Evolutionary conservation across 2,797 vertebrate genomes (phyloP).

Genomic region (Phataginus tricuspis): DNA sequence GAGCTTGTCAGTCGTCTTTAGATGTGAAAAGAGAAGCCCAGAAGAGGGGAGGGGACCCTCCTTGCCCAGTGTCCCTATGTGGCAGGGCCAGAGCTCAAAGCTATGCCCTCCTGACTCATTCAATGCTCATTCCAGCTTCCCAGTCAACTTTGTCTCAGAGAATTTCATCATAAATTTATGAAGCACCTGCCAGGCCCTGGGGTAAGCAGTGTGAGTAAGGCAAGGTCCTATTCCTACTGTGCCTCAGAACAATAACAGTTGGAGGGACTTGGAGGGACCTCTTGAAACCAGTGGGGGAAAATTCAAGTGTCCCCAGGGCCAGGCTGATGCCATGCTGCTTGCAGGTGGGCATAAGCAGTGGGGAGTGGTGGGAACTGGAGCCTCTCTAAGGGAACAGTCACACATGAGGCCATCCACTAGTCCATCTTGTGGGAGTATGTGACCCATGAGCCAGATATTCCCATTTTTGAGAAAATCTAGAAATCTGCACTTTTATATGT

Average conservation of each 20-base stretch:
- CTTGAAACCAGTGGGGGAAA: background rate
- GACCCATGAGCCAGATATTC: background rate
- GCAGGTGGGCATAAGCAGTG: background rate
- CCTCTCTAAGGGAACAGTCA: background rate
- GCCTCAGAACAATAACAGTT: background rate
- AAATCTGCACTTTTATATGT: background rate
- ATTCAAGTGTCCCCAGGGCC: background rate
- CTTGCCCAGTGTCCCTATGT: background rate
- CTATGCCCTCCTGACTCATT: background rate
- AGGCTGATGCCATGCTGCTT: background rate
- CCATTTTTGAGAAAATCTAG: background rate
- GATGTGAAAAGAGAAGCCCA: background rate
- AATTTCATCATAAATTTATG: background rate
- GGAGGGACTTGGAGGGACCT: background rate
- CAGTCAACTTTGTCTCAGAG: background rate
- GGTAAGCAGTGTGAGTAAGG: too few species aligned
- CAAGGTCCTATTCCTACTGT: background rate
- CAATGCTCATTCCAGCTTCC: background rate
- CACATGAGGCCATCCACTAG: too few species aligned
- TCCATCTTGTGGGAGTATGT: background rate
- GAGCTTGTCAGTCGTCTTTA: background rate
- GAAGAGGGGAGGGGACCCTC: background rate
- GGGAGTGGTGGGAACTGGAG: rapidly evolving
- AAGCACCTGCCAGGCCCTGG: background rate
- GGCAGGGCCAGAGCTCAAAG: background rate